These are phyloP conservation scores for Watersipora subatra DNA, from an alignment of 1,140 invertebrate species.

Conservation along the genomic window DNA sequence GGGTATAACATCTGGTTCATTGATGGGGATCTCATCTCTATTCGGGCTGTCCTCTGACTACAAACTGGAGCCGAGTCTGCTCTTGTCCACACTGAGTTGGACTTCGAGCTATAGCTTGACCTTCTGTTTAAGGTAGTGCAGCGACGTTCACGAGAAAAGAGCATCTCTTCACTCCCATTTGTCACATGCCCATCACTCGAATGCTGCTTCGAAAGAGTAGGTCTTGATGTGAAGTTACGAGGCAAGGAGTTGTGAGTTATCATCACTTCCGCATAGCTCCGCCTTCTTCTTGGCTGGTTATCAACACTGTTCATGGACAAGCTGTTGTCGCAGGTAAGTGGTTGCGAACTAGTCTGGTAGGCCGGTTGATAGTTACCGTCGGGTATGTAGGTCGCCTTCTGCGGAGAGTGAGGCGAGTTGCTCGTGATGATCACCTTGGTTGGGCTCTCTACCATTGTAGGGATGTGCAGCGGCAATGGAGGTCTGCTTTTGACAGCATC, in stretches of 20 bases:
- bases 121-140: too few relatives aligned
- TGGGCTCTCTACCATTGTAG: not conserved
- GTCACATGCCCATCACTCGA: too few relatives aligned
- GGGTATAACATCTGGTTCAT: too few relatives aligned
- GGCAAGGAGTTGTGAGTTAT: not conserved
- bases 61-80: too few relatives aligned
- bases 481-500: not conserved
- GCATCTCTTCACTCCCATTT: too few relatives aligned
- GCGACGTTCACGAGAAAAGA: too few relatives aligned
- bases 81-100: too few relatives aligned
- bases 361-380: not conserved
- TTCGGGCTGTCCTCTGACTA: too few relatives aligned
- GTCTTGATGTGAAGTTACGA: too few relatives aligned
- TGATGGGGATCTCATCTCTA: too few relatives aligned
- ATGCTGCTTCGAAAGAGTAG: too few relatives aligned
- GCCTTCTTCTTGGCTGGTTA: not conserved
- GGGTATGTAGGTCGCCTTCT: not conserved
- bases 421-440: not conserved
- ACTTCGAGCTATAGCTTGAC: too few relatives aligned
- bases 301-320: not conserved
- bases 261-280: not conserved
- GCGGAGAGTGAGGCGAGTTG: not conserved
- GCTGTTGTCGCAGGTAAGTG: not conserved
- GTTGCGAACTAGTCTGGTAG: not conserved
- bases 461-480: not conserved